A percentile compares a stretch with the other conserved stretches of the same genome.
phyloP scores from a whole-genome alignment of 2,113 vertebrate species.

The Mormyrus iriodes region DNA sequence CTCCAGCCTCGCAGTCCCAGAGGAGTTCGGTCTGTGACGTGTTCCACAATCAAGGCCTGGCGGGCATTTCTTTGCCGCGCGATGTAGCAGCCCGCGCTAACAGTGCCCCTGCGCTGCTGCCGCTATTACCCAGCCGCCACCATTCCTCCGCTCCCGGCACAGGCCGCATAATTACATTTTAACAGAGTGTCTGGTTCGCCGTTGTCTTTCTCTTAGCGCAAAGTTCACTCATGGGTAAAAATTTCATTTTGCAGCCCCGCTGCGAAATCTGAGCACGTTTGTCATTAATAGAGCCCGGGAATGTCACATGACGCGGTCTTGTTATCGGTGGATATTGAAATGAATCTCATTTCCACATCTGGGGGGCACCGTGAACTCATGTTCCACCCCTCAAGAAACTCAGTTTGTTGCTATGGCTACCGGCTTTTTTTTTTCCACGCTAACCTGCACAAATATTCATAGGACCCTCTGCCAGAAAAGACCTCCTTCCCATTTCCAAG shows the following conservation, averaged over 20 bases:
- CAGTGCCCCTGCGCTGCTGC: not conserved
- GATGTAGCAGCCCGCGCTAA: not conserved
- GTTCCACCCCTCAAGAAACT: not conserved
- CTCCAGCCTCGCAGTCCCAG: not conserved
- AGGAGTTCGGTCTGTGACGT: not conserved
- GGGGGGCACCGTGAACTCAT: not conserved
- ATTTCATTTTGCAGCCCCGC: slow-evolving; percentile 1
- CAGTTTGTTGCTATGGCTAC: slow-evolving; percentile 15
- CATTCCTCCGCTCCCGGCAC: not conserved
- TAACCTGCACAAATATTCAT: slow-evolving; percentile 9
- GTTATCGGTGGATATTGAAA: slow-evolving; percentile 14
- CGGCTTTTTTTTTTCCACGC: not conserved
- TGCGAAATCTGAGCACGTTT: not conserved
- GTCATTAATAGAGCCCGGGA: not conserved
- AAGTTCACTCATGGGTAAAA: slow-evolving; percentile 21
- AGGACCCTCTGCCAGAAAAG: not conserved
- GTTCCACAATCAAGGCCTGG: not conserved
- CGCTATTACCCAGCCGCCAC: not conserved
- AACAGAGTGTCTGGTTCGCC: slow-evolving; percentile 11
- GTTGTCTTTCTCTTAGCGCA: not conserved
- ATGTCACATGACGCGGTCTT: not conserved
- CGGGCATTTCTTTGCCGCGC: not conserved
- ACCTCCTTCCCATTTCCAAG: slow-evolving; percentile 10
- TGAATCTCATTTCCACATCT: slow-evolving; percentile 12
- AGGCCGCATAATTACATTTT: slow-evolving; percentile 22